A percentile compares a stretch with the other conserved stretches of the same genome.
phyloP scores from a whole-genome alignment of 2,113 vertebrate species.

The Eudyptes chrysolophus region DNA sequence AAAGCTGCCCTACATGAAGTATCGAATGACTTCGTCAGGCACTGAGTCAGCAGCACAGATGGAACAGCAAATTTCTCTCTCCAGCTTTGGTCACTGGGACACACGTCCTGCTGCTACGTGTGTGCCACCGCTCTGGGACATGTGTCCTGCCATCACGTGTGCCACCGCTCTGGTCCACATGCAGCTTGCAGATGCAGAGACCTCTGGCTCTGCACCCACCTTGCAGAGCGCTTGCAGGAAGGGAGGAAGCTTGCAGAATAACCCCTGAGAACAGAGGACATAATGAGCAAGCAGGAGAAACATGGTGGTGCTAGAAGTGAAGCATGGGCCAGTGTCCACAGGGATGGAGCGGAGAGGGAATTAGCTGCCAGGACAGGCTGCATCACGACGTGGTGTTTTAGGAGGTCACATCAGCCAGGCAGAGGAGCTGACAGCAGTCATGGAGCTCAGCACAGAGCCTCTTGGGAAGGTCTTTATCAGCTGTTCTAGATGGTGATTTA shows the following conservation, averaged over 20 bases:
- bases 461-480: not conserved
- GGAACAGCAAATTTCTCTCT: not conserved
- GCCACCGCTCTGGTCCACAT: accelerated
- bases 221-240: not conserved
- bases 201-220: not conserved
- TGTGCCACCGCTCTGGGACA: not conserved
- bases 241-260: not conserved
- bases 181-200: not conserved
- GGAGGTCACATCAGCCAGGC: not conserved
- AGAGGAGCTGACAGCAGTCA: not conserved
- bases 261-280: not conserved
- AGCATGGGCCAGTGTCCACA: accelerated
- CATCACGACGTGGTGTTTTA: accelerated
- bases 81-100: not conserved
- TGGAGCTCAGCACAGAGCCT: not conserved
- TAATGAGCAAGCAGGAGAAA: not conserved
- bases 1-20: not conserved
- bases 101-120: accelerated
- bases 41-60: constrained; percentile 9
- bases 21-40: not conserved
- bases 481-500: not conserved
- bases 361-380: not conserved
- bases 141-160: accelerated
- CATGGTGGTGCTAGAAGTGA: accelerated
- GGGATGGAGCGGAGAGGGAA: not conserved